Base-by-base conservation (phyloP, 2,113 vertebrate species). In the Protomyctophum bolini region DNA sequence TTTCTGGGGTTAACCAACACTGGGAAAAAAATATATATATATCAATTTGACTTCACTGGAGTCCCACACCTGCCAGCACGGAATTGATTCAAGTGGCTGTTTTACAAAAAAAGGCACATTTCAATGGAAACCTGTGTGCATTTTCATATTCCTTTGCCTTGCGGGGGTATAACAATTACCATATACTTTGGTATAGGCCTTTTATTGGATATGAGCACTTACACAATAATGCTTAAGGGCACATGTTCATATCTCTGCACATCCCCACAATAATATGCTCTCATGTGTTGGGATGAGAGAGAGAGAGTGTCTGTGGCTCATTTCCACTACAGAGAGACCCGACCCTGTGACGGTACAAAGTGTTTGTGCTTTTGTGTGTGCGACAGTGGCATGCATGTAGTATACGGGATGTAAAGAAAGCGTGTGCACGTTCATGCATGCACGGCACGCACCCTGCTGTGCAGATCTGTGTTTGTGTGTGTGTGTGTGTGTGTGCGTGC, bases 271-370 rank as follows among this genome's bases (percentile, higher is more conserved):
- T 66, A 15, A 29, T 66, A 52, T 64, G 61, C 66, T 76, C 41
- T 41, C 72, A 68, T 80, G 72, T 73, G 57, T n/a, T 46, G 72
- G 63, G 66, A 78, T 76, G 71, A 83, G 73, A 72, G 33, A 21
- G 73, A 72, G 33, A n/a, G n/a, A n/a, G 68, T 86, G 83, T 83
- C 83, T 60, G 10, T 11, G 50, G 46, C n/a, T 72, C 11, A 47
- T 66, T 75, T n/a, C n/a, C n/a, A n/a, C n/a, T n/a, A n/a, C 75
- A 77, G 77, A 48, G 52, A 70, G 73, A 54, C 59, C 51, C 55
- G 9, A n/a, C 0, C 8, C 63, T 63, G 54, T 66, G 65, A 61
- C 52, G 7, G 70, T 60, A 63, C 66, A 82, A 80, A 76, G 69
- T 80, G 70, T 41, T 57, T 15, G 69, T 80, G 70, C 47, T 57